A percentile compares a stretch with the other conserved stretches of the same genome.
These are phyloP conservation scores for Alaudala cheleensis DNA, from an alignment of 2,113 vertebrate genomes.

Conservation along the genomic window DNA sequence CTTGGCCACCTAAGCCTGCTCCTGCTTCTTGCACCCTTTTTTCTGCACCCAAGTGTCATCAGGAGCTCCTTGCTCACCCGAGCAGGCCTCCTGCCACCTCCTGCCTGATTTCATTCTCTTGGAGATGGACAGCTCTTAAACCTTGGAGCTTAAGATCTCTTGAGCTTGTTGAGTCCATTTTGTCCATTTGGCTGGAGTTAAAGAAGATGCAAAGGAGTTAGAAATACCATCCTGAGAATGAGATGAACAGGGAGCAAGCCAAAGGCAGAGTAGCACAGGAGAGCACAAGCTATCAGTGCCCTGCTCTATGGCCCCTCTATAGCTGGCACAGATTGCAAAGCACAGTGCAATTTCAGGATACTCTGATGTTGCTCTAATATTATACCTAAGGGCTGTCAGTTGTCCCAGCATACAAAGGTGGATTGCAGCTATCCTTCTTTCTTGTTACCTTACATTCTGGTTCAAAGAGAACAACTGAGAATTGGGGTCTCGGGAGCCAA, in stretches of 20 bases:
- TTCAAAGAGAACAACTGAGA: slow-evolving; percentile 43
- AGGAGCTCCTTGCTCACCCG: background rate
- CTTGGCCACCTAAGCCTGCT: background rate
- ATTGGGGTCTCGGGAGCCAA: background rate
- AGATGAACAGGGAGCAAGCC: background rate
- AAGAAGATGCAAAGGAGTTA: background rate
- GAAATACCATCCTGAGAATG: background rate
- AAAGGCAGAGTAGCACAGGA: background rate
- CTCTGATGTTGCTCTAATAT: slow-evolving; percentile 18
- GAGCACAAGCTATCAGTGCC: fast-evolving
- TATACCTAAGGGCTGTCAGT: background rate
- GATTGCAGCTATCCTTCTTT: slow-evolving; percentile 17
- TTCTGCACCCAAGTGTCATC: background rate
- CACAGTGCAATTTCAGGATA: background rate
- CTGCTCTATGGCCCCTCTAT: background rate
- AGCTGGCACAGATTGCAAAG: background rate
- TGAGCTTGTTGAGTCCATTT: background rate
- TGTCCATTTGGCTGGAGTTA: background rate
- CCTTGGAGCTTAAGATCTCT: background rate
- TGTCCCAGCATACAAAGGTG: slow-evolving; percentile 27
- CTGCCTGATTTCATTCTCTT: background rate
- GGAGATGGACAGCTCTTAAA: background rate
- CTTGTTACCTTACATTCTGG: slow-evolving; percentile 8
- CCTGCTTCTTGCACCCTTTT: background rate
- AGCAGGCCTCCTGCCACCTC: background rate